A percentile compares a stretch with the other conserved stretches of the same genome.
phyloP scores from a whole-genome alignment of 2,113 vertebrate genomes.

The Eublepharis macularius region DNA sequence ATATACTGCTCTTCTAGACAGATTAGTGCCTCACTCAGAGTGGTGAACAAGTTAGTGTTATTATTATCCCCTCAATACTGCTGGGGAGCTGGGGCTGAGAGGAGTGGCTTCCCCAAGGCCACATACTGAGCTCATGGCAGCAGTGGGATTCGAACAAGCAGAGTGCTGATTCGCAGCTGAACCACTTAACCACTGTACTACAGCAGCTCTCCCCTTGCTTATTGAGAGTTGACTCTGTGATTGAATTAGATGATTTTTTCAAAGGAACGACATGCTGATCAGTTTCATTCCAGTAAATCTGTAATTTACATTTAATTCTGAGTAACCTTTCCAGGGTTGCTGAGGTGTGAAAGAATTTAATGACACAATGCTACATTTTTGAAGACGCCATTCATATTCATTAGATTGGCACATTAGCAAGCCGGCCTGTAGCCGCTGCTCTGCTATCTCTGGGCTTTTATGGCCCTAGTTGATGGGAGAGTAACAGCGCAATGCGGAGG shows the following conservation, averaged over 20 bases:
- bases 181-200: too few relatives aligned
- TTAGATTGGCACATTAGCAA: slow-evolving; percentile 76
- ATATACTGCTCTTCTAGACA: too few relatives aligned
- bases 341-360: slow-evolving; percentile 85
- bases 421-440: slow-evolving; percentile 57
- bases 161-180: too few relatives aligned
- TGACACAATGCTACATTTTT: slow-evolving; percentile 72
- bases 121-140: too few relatives aligned
- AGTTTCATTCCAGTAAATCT: slow-evolving; percentile 82
- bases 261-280: slow-evolving; percentile 68
- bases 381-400: slow-evolving; percentile 87
- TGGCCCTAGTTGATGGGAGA: slow-evolving; percentile 56
- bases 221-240: not conserved
- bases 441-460: slow-evolving; percentile 47
- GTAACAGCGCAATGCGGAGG: slow-evolving; percentile 34
- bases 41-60: too few relatives aligned
- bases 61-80: too few relatives aligned
- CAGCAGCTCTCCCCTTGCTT: too few relatives aligned
- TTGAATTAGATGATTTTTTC: slow-evolving; percentile 65
- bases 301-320: slow-evolving; percentile 89
- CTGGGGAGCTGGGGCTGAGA: too few relatives aligned
- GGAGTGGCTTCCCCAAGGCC: too few relatives aligned
- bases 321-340: slow-evolving; percentile 78
- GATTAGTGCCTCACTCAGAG: too few relatives aligned
- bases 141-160: too few relatives aligned